A percentile compares a stretch with the other conserved stretches of the same genome.
These are phyloP conservation scores for Hexactinellida sp. DNA, from an alignment of 37 sponge, comb jelly and placozoan species.

Conservation along the genomic window DNA sequence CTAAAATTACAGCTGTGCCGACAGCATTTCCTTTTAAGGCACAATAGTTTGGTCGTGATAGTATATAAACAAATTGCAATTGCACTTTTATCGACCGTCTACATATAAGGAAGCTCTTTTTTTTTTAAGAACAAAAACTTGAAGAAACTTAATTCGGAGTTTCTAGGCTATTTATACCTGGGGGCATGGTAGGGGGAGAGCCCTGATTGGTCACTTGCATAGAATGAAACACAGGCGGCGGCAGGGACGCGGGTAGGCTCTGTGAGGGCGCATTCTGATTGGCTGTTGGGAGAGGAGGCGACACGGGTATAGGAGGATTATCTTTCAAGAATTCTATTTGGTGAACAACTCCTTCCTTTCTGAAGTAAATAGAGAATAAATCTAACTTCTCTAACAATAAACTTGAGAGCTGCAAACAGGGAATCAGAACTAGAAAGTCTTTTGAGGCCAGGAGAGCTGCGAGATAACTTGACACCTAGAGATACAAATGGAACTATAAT, in stretches of 20 bases:
- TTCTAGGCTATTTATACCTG: neutral
- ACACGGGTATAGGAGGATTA: neutral
- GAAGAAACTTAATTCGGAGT: neutral
- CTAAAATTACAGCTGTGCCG: too few relatives aligned
- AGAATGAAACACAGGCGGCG: neutral
- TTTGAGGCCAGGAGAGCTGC: neutral
- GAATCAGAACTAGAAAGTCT: neutral
- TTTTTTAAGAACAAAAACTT: too few relatives aligned
- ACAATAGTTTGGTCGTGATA: too few relatives aligned
- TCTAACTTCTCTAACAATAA: neutral
- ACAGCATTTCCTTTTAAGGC: too few relatives aligned
- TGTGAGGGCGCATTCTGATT: neutral
- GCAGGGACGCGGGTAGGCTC: neutral
- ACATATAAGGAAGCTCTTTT: too few relatives aligned
- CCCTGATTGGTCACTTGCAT: neutral
- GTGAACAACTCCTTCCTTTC: neutral
- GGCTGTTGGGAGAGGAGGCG: neutral
- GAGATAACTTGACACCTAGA: neutral
- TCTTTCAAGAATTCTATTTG: constrained; percentile 1
- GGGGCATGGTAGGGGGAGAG: neutral
- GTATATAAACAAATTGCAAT: too few relatives aligned
- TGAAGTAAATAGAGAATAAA: neutral
- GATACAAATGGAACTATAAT: neutral
- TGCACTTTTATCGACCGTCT: too few relatives aligned
- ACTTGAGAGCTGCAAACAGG: neutral